Evolutionary conservation across 2,113 vertebrate genomes (phyloP).

Genomic region (Xiphias gladius): DNA sequence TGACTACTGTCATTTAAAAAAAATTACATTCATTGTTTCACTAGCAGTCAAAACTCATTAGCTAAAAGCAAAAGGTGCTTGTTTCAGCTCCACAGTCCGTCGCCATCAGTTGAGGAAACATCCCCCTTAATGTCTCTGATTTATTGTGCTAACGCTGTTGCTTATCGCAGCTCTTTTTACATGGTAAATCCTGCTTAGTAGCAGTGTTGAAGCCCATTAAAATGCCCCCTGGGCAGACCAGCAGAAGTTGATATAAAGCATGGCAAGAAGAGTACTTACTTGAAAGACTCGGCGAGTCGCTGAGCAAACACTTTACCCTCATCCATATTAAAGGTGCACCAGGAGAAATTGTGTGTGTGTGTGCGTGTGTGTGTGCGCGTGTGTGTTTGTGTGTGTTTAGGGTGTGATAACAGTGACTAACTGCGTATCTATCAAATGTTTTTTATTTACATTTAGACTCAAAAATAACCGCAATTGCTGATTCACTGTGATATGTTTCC

Average conservation of each 20-base stretch:
- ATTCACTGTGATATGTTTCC: conserved; percentile 27
- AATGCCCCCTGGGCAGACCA: conserved; percentile 63
- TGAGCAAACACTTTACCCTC: conserved; percentile 77
- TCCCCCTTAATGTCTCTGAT: conserved; percentile 63
- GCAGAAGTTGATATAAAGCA: conserved; percentile 66
- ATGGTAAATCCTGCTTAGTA: conserved; percentile 73
- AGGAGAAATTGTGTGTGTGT: background rate
- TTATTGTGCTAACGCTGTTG: conserved; percentile 62
- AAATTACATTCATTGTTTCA: conserved; percentile 3
- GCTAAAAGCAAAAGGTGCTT: conserved; percentile 2
- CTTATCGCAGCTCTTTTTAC: conserved; percentile 78
- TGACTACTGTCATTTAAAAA: conserved; percentile 1
- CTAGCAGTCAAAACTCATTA: conserved; percentile 2
- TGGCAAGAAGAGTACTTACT: conserved; percentile 59
- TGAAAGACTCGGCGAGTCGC: conserved; percentile 65
- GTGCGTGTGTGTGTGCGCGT: conserved; percentile 16
- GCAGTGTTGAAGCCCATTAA: conserved; percentile 70
- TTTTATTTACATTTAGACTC: conserved; percentile 22
- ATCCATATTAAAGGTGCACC: conserved; percentile 70
- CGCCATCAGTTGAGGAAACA: conserved; percentile 41
- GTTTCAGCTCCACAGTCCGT: conserved; percentile 28
- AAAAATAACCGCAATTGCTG: conserved; percentile 6
- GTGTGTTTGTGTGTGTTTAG: conserved; percentile 17
- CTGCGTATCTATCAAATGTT: conserved; percentile 27
- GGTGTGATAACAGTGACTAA: conserved; percentile 27